phyloP scores from a whole-genome alignment of 2,888 invertebrate species.

The Tetheella fluctuosa region DNA sequence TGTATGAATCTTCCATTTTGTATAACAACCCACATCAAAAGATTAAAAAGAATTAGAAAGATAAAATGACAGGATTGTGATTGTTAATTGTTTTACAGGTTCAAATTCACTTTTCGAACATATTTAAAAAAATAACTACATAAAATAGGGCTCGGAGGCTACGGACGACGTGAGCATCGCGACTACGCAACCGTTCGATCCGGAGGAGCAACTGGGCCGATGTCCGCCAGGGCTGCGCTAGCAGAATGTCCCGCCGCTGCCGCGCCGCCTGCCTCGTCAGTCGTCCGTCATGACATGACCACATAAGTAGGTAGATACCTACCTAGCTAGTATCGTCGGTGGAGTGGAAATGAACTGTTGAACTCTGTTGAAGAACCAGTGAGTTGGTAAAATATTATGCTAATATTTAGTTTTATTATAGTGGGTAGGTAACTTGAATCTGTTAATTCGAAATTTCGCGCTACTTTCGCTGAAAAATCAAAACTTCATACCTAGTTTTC shows the following conservation, averaged over 20 bases:
- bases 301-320: too few relatives aligned
- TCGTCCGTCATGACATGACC: too few relatives aligned
- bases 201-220: slow-evolving; percentile 81
- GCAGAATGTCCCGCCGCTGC: slow-evolving; percentile 70
- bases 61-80: slow-evolving; percentile 45
- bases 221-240: slow-evolving; percentile 82
- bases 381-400: slow-evolving; percentile 20
- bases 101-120: slow-evolving; percentile 48
- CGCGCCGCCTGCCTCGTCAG: slow-evolving; percentile 44
- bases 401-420: not conserved
- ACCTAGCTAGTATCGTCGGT: not conserved
- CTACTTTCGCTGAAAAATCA: slow-evolving; percentile 59
- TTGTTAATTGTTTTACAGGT: slow-evolving; percentile 48
- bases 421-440: not conserved
- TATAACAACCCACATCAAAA: slow-evolving; percentile 37
- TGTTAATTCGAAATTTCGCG: slow-evolving; percentile 50
- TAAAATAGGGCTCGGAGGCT: slow-evolving; percentile 48
- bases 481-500: slow-evolving; percentile 31
- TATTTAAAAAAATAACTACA: slow-evolving; percentile 33
- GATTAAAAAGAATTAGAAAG: slow-evolving; percentile 27
- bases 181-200: slow-evolving; percentile 81
- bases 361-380: slow-evolving; percentile 12
- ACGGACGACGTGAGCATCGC: slow-evolving; percentile 57
- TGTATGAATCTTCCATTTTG: slow-evolving; percentile 82
- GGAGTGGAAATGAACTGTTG: slow-evolving; percentile 17